Conservation (phyloP, 2,888 invertebrate genomes). For the Eupithecia dodoneata region DNA sequence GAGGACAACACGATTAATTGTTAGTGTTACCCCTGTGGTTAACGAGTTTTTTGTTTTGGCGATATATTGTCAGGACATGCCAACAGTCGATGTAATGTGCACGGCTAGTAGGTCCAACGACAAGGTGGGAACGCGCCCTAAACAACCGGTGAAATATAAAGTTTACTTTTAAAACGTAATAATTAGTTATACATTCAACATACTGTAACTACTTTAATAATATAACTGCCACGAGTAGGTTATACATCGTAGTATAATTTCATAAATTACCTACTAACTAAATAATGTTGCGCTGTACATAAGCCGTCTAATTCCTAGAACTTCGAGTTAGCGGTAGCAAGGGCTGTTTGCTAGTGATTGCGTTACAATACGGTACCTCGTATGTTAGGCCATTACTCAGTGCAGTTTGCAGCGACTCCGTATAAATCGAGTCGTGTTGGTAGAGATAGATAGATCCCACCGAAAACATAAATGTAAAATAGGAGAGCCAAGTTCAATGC, state of each 20-base stretch:
- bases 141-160: background rate
- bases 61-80: too few relatives aligned
- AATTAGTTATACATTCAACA: background rate
- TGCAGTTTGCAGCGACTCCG: background rate
- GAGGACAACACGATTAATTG: too few relatives aligned
- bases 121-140: too few relatives aligned
- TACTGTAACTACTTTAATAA: background rate
- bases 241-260: background rate
- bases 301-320: slow-evolving; percentile 2
- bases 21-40: too few relatives aligned
- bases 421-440: background rate
- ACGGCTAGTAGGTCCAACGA: too few relatives aligned
- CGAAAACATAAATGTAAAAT: too few relatives aligned
- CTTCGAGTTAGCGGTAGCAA: slow-evolving; percentile 10
- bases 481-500: too few relatives aligned
- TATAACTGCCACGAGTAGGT: background rate
- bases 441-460: too few relatives aligned
- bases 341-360: slow-evolving; percentile 12
- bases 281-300: background rate
- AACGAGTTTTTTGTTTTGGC: too few relatives aligned
- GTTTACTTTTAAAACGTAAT: background rate
- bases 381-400: slow-evolving; percentile 4
- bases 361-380: slow-evolving; percentile 3
- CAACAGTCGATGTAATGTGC: too few relatives aligned
- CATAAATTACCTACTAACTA: background rate